phyloP scores from a whole-genome alignment of 2,113 vertebrate species.

The Hippocampus guttulatus region DNA sequence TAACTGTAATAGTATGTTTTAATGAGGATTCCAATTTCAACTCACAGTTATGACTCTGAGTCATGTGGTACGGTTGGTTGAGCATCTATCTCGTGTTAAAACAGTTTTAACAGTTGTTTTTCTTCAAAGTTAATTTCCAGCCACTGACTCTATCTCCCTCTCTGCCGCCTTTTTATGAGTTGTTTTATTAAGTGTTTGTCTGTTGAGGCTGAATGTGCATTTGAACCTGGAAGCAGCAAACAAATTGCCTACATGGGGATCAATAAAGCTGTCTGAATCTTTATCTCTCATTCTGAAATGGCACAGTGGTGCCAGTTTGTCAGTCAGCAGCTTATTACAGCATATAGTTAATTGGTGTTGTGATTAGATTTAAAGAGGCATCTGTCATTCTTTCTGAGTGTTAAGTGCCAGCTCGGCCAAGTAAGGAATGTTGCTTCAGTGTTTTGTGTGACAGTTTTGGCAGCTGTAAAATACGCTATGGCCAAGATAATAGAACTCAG shows the following conservation, averaged over 20 bases:
- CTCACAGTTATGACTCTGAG: constrained; percentile 46
- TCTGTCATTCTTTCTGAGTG: constrained; percentile 12
- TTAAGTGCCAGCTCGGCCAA: constrained; percentile 40
- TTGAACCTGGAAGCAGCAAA: not conserved
- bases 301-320: constrained; percentile 39
- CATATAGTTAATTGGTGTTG: constrained; percentile 45
- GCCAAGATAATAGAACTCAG: constrained; percentile 65
- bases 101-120: constrained; percentile 67
- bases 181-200: not conserved
- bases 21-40: constrained; percentile 31
- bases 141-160: not conserved
- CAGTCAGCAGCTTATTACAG: constrained; percentile 36
- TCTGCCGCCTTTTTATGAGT: not conserved
- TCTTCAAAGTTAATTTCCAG: constrained; percentile 54
- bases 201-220: not conserved
- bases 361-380: constrained; percentile 34
- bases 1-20: constrained; percentile 37
- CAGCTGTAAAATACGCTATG: constrained; percentile 48
- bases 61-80: constrained; percentile 62
- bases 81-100: constrained; percentile 69
- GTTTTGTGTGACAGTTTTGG: constrained; percentile 54
- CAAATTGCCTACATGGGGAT: not conserved
- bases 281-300: constrained; percentile 55
- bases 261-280: not conserved
- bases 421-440: constrained; percentile 42